Evolutionary conservation across 2,888 invertebrate species (phyloP).

Genomic region (Ochropacha duplaris): DNA sequence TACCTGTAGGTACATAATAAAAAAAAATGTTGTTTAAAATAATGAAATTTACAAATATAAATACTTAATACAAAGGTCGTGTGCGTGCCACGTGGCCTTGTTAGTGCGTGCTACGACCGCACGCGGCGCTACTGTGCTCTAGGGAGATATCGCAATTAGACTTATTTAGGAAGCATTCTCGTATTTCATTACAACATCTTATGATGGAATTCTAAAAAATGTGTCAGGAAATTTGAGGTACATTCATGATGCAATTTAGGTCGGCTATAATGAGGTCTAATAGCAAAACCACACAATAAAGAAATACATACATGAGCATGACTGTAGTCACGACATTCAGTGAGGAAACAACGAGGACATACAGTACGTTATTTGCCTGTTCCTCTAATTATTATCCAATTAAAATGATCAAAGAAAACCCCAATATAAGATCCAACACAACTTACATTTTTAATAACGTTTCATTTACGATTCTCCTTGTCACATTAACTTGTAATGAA

Average conservation of each 20-base stretch:
- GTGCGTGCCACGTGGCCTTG: conserved; percentile 54
- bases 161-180: neutral
- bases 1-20: too few relatives aligned
- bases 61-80: conserved; percentile 39
- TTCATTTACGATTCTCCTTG: conserved; percentile 44
- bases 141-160: neutral
- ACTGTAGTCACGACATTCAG: neutral
- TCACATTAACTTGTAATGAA: conserved; percentile 37
- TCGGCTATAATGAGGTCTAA: neutral
- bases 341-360: neutral
- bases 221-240: too few relatives aligned
- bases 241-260: neutral
- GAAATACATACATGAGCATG: neutral
- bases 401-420: conserved; percentile 23
- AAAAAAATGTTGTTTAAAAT: too few relatives aligned
- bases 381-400: neutral
- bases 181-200: too few relatives aligned
- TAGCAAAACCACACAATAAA: neutral
- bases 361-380: neutral
- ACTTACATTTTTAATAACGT: conserved; percentile 33
- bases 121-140: conserved; percentile 48
- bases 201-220: too few relatives aligned
- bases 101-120: conserved; percentile 48
- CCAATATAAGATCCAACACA: conserved; percentile 38
- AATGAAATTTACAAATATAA: neutral